Evolutionary conservation across 2,113 vertebrate genomes (phyloP).

Genomic region (Sisor rabdophorus): DNA sequence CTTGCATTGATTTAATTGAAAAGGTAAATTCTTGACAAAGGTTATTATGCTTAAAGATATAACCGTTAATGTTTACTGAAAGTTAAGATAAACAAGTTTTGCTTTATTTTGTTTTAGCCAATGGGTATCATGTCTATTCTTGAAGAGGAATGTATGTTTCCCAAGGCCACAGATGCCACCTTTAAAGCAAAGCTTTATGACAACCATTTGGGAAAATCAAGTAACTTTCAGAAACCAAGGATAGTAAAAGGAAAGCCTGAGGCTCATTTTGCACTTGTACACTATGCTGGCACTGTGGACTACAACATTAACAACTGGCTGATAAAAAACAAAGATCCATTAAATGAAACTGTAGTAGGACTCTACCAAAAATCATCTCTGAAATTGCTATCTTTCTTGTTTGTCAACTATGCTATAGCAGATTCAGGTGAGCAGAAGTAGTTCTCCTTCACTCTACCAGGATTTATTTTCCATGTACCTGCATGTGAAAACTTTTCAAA

Average conservation of each 20-base stretch:
- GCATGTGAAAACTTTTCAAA: neutral
- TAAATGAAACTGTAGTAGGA: conserved; percentile 73
- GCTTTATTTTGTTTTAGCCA: conserved; percentile 41
- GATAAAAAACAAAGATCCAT: conserved; percentile 74
- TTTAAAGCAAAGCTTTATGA: conserved; percentile 62
- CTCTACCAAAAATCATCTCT: conserved; percentile 73
- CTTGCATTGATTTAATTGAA: conserved; percentile 73
- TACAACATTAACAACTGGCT: conserved; percentile 75
- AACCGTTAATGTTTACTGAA: neutral
- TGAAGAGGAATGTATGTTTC: conserved; percentile 63
- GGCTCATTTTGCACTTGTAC: conserved; percentile 67
- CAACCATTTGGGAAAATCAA: conserved; percentile 58
- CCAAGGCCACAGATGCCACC: conserved; percentile 54
- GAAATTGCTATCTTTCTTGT: conserved; percentile 70
- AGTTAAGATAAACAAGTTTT: neutral
- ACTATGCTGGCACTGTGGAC: conserved; percentile 74
- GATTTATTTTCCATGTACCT: neutral
- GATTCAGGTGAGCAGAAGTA: conserved; percentile 66
- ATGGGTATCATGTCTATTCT: conserved; percentile 65
- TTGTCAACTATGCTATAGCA: conserved; percentile 71
- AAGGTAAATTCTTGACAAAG: conserved; percentile 55
- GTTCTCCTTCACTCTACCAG: neutral
- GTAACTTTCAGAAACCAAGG: conserved; percentile 68
- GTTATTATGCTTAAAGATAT: neutral
- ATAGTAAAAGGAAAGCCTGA: conserved; percentile 67